phyloP scores from a whole-genome alignment of 2,888 invertebrate species.

The Shargacucullia verbasci region DNA sequence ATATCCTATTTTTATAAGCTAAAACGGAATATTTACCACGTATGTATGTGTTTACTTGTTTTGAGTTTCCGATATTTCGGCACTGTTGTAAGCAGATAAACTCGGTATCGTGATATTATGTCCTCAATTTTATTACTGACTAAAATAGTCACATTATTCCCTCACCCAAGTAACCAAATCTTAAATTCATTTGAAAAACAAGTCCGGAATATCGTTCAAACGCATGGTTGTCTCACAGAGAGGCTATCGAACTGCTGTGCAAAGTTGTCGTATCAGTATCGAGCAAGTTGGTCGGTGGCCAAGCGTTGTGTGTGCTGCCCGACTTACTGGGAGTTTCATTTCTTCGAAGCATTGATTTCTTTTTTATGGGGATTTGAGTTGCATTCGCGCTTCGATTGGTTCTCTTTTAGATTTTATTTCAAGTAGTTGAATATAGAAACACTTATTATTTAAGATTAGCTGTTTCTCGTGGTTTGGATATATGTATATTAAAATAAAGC shows the following conservation, averaged over 20 bases:
- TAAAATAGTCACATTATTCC: no score
- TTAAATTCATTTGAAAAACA: not conserved
- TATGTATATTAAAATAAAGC: no score
- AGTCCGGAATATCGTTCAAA: slow-evolving; percentile 14
- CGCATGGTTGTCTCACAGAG: slow-evolving; percentile 28
- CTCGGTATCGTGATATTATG: no score
- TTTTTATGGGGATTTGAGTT: slow-evolving; percentile 15
- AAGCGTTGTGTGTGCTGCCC: slow-evolving; percentile 39
- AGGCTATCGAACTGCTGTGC: slow-evolving; percentile 39
- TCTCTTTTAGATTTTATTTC: not conserved
- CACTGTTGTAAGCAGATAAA: no score
- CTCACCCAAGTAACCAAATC: not conserved
- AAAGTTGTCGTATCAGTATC: slow-evolving; percentile 51
- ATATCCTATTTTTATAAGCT: no score
- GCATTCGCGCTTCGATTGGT: slow-evolving; percentile 5
- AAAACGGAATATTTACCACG: no score
- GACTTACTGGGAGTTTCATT: slow-evolving; percentile 27
- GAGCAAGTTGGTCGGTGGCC: slow-evolving; percentile 52
- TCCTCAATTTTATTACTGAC: no score
- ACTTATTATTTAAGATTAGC: no score
- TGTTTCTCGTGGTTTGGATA: no score
- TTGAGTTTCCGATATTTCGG: no score
- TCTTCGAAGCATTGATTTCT: slow-evolving; percentile 30
- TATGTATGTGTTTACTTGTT: no score
- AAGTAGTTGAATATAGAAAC: no score